Base-by-base conservation (phyloP, 2,888 invertebrate genomes). In the Lissocephala sabroskyi region DNA sequence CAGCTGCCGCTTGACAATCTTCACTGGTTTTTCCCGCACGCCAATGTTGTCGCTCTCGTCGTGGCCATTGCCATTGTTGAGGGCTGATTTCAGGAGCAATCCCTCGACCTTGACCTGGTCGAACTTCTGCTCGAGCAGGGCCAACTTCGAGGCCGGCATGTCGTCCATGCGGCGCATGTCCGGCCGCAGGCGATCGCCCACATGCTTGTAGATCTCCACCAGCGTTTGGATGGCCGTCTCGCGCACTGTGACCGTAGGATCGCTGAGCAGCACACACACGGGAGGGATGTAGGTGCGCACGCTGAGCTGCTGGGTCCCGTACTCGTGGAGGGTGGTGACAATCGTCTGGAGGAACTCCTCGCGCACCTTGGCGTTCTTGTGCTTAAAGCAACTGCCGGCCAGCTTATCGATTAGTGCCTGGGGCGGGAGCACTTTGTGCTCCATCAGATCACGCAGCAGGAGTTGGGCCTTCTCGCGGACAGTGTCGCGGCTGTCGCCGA, bases 351-450 rank as follows among this genome's bases (percentile, higher is more conserved):
- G 86, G 26, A 94, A 91, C 84, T 97, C 97, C 80, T 97, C 96
- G 45, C 96, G 86, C 28, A 97, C 92, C 86, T 96, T 95, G 75
- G 95, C 92, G 83, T 97, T 95, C 86, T 97, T 97, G 86, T 97
- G 97, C 65, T 88, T 87, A 77, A 96, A 88, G 62, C 87, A 86
- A 43, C 88, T 88, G 40, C 87, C 86, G 41, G 88, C 87, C 51
- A 94, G 86, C 80, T 90, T 89, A 63, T 95, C 94, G 63, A 93
- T 87, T 49, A 94, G 86, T 64, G 87, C 86, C 82, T 93, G 91
- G 53, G 89, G 91, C 53, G 87, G 83, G 64, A 90, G 85, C 53
- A 91, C 91, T 54, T 89, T 90, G 59, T 89, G 88, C 83, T 91
- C 91, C 87, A 93, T 88, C 59, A 93, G 85, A 82, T 91, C 92